Evolutionary conservation across 1,140 invertebrate species (phyloP), one percentile per base, ranked within the genome.

Genomic region (Lycorma delicatula): DNA sequence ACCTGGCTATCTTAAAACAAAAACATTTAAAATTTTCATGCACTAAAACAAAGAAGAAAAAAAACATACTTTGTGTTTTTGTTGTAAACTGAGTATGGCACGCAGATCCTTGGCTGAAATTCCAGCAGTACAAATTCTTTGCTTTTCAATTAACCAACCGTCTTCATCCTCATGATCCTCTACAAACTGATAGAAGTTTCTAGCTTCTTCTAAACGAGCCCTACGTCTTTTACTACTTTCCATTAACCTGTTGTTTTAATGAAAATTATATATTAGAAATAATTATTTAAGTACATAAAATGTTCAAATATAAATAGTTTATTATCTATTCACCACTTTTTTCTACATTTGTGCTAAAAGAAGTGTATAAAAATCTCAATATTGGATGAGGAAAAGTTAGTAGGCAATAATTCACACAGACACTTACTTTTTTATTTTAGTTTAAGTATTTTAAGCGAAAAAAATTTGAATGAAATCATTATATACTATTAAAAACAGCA

Each of bases 141-240:
- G 89, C 66, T 95, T 94, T 66, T 97, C 93, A 7, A 91, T 82
- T 22, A 97, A 72, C 88, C 94, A 97, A 0, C 89, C 86, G 75
- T 93, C 92, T 72, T 96, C 93, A 63, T 93, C 91, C 61, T 91
- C 91, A 63, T 93, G 87, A 71, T 96, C 92, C 79, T 93, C 87
- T 51, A 98, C 77, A 72, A 98, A 98, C 69, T 97, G 93, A 71
- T 90, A 97, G 66, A 94, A 93, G 66, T 92, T 90, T 60, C 92
- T 79, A 0, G 93, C 92, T 61, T 96, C 91, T 69, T 97, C 91
- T 11, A 99, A 74, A 6, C 87, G 80, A 0, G 81, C 81, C 56
- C 91, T 84, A 16, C 93, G 80, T 56, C 86, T 82, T 57, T 86
- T 85, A 34, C 85, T 86, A 38, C 87, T 76, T 38, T 86, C 84